Evolutionary conservation across 2,888 invertebrate species (phyloP).

Genomic region (Cheilosia soror): DNA sequence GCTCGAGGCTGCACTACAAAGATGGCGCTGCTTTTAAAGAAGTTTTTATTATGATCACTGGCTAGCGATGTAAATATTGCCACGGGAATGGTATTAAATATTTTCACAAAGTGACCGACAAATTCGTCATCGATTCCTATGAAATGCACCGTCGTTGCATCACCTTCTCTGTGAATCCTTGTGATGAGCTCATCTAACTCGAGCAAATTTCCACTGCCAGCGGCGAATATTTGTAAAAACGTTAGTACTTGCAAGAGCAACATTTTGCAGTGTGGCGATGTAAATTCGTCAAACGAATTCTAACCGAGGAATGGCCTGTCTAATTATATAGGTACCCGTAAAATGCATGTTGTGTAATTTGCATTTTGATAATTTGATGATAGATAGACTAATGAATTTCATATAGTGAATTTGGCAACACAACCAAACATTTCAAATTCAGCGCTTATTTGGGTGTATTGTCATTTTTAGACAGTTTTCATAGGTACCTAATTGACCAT

Average conservation of each 20-base stretch:
- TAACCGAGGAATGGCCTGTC: not conserved
- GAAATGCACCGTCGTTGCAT: conserved; percentile 21
- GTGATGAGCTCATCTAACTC: conserved; percentile 18
- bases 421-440: not conserved
- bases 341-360: not conserved
- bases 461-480: too few relatives aligned
- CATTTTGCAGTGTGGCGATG: conserved; percentile 35
- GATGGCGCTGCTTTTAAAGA: not conserved
- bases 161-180: conserved; percentile 10
- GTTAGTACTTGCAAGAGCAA: not conserved
- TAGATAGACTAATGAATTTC: conserved; percentile 4
- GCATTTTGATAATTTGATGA: conserved; percentile 3
- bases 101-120: conserved; percentile 20
- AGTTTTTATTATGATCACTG: not conserved
- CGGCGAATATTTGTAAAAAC: not conserved
- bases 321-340: not conserved
- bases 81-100: conserved; percentile 7
- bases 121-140: not conserved
- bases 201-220: not conserved
- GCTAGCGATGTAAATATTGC: not conserved
- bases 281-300: not conserved
- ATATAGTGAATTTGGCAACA: not conserved
- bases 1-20: conserved; percentile 2
- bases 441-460: too few relatives aligned
- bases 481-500: too few relatives aligned